phyloP scores from a whole-genome alignment of 2,888 invertebrate species.

The Drosophila nigricruria region DNA sequence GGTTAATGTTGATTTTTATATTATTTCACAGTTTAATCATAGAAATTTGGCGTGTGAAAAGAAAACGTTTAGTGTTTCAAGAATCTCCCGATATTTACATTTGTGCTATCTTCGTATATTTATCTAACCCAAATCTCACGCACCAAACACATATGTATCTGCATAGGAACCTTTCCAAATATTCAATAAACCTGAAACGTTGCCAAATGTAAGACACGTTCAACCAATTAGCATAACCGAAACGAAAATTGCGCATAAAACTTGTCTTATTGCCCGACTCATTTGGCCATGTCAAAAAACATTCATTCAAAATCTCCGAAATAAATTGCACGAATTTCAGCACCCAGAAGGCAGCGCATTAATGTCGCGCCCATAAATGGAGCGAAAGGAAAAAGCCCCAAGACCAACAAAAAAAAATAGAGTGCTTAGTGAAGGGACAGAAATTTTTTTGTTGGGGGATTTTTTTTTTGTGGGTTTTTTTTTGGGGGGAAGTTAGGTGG shows the following conservation, averaged over 20 bases:
- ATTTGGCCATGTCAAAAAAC: conserved; percentile 31
- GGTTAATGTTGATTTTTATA: conserved; percentile 23
- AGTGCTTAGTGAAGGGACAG: too few species aligned
- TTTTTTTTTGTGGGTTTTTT: too few species aligned
- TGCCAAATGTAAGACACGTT: conserved; percentile 69
- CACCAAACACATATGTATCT: neutral
- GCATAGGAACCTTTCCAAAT: conserved; percentile 28
- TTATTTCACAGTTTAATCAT: conserved; percentile 41
- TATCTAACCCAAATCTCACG: conserved; percentile 43
- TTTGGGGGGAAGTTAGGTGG: too few species aligned
- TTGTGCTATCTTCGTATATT: conserved; percentile 33
- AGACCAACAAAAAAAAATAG: conserved; percentile 18
- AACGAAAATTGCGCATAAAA: conserved; percentile 62
- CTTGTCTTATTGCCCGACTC: conserved; percentile 59
- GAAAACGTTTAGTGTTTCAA: conserved; percentile 30
- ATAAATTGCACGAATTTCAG: conserved; percentile 61
- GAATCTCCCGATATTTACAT: conserved; percentile 11
- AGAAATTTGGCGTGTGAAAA: conserved; percentile 44
- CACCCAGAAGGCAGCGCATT: conserved; percentile 30
- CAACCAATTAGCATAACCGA: conserved; percentile 50
- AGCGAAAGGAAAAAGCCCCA: conserved; percentile 21
- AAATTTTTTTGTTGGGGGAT: too few species aligned
- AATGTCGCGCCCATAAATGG: conserved; percentile 45
- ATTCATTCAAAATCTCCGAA: conserved; percentile 54
- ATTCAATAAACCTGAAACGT: conserved; percentile 14